Evolutionary conservation across 2,113 vertebrate species (phyloP).

Genomic region (Bothrops jararaca): DNA sequence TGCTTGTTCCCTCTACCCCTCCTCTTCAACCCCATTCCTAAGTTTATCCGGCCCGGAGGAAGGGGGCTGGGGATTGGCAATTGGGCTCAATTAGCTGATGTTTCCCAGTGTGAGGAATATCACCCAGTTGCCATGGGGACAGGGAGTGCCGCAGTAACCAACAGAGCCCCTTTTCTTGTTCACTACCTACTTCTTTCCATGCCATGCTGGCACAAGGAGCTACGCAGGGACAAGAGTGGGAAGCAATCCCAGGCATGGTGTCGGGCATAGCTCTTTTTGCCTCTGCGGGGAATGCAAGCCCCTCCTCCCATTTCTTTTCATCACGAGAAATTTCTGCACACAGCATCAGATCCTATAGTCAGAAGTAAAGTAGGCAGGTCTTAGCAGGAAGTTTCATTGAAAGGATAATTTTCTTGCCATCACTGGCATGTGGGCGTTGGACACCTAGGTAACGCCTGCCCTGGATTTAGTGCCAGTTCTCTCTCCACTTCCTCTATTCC

Average conservation of each 20-base stretch:
- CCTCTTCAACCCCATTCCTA: not conserved
- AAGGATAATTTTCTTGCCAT: slow-evolving; percentile 30
- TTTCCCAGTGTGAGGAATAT: slow-evolving; percentile 21
- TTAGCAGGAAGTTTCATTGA: slow-evolving; percentile 32
- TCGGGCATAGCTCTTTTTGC: slow-evolving; percentile 11
- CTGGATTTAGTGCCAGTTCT: slow-evolving; percentile 28
- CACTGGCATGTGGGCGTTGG: slow-evolving; percentile 14
- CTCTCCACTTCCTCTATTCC: slow-evolving; percentile 1
- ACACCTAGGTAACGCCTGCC: slow-evolving; percentile 29
- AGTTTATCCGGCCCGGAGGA: slow-evolving; percentile 5
- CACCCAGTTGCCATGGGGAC: slow-evolving; percentile 27
- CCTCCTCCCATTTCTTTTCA: slow-evolving; percentile 15
- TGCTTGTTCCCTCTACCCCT: not conserved
- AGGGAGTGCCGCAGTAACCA: slow-evolving; percentile 22
- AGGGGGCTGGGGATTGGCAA: slow-evolving; percentile 11
- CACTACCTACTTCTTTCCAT: slow-evolving; percentile 19
- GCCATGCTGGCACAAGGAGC: slow-evolving; percentile 3
- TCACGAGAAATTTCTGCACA: slow-evolving; percentile 23
- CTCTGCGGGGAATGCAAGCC: slow-evolving; percentile 2
- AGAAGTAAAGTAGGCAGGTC: slow-evolving; percentile 19
- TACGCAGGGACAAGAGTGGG: slow-evolving; percentile 25
- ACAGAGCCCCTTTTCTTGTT: slow-evolving; percentile 17
- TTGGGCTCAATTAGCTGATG: slow-evolving; percentile 30
- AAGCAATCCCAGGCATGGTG: slow-evolving; percentile 11
- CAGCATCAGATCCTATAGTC: slow-evolving; percentile 4